Conservation (phyloP, 2,113 vertebrate species). For the Hippocampus barbouri region DNA sequence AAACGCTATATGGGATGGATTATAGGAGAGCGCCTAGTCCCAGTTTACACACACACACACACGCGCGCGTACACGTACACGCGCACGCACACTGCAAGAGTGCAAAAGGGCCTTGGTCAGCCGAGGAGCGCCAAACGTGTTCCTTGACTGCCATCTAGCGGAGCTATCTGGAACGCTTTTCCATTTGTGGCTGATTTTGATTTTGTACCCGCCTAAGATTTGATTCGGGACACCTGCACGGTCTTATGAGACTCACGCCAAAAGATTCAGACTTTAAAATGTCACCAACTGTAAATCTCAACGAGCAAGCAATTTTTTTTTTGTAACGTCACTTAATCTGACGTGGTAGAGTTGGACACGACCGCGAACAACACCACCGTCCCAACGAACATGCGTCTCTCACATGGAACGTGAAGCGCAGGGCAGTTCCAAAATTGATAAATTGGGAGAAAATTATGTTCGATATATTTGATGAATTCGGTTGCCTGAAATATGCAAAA, state of each 20-base stretch:
- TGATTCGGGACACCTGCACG: background rate
- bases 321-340: no score
- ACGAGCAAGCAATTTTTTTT: no score
- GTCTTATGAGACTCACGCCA: background rate
- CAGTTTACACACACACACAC: background rate
- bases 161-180: constrained; percentile 1
- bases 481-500: no score
- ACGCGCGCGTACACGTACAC: background rate
- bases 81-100: background rate
- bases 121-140: constrained; percentile 22
- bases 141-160: constrained; percentile 72
- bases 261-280: no score
- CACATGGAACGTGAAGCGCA: no score
- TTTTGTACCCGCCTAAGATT: background rate
- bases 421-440: no score
- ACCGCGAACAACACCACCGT: no score
- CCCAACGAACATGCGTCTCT: no score
- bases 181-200: background rate
- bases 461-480: no score
- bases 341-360: no score
- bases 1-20: constrained; percentile 53
- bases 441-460: no score
- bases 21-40: constrained; percentile 28
- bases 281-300: no score
- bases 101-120: background rate